Percentiles rank a stretch among this genome's conserved stretches.
phyloP scores from a whole-genome alignment of 2,888 invertebrate genomes.

The Taphrorychus bicolor region DNA sequence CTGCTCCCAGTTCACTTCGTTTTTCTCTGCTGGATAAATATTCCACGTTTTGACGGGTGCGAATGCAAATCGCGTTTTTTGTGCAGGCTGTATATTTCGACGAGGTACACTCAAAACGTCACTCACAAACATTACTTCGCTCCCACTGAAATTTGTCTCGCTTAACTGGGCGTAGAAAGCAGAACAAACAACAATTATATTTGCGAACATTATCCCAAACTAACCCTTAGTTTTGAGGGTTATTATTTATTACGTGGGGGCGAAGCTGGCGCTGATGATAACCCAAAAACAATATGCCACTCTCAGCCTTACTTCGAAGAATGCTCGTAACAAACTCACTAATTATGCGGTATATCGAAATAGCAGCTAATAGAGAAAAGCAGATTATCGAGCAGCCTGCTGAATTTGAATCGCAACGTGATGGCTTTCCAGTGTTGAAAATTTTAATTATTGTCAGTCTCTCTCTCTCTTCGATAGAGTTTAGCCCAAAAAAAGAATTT shows the following conservation, averaged over 20 bases:
- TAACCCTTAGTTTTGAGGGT: constrained; percentile 13
- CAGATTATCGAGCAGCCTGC: neutral
- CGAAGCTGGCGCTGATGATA: constrained; percentile 8
- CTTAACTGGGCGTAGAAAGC: constrained; percentile 9
- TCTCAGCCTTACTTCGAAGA: constrained; percentile 1
- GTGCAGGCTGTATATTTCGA: too few relatives aligned
- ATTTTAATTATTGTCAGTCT: neutral
- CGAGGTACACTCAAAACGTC: neutral
- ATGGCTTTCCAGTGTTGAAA: neutral
- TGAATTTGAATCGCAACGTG: neutral
- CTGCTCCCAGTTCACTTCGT: constrained; percentile 1
- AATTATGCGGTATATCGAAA: neutral
- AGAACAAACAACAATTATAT: constrained; percentile 20
- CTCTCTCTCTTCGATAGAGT: neutral
- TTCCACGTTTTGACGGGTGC: constrained; percentile 12
- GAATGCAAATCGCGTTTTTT: constrained; percentile 14
- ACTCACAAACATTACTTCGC: neutral
- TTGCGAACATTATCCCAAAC: constrained; percentile 19
- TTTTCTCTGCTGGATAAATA: constrained; percentile 6
- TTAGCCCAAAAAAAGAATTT: neutral
- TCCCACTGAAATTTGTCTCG: neutral
- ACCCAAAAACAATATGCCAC: constrained; percentile 8
- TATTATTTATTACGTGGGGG: constrained; percentile 17
- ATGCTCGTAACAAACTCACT: neutral
- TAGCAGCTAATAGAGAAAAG: neutral